phyloP scores from a whole-genome alignment of 2,113 vertebrate species.

The Engystomops pustulosus region DNA sequence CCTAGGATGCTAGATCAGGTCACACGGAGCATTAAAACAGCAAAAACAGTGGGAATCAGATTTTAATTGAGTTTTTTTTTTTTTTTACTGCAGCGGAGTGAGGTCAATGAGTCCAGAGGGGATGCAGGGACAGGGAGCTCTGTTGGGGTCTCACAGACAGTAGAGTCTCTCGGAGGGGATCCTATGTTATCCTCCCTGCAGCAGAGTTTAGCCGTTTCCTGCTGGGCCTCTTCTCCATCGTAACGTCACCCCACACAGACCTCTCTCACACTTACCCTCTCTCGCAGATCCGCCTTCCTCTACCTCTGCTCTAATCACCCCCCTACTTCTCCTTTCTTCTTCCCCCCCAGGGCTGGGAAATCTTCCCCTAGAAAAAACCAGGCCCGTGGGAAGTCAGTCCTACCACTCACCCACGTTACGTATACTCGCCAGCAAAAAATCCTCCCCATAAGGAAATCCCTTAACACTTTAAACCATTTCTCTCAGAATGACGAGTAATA shows the following conservation, averaged over 20 bases:
- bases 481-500: neutral
- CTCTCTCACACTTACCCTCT: conserved; percentile 46
- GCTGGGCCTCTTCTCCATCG: conserved; percentile 26
- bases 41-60: neutral
- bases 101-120: conserved; percentile 1
- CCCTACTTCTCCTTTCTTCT: conserved; percentile 13
- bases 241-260: conserved; percentile 36
- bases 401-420: conserved; percentile 52
- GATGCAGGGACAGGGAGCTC: conserved; percentile 23
- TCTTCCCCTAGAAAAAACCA: conserved; percentile 45
- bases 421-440: conserved; percentile 11
- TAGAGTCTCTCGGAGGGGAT: neutral
- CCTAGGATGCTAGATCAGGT: neutral
- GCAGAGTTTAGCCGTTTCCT: conserved; percentile 21
- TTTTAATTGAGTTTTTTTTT: neutral
- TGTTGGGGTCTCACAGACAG: conserved; percentile 19
- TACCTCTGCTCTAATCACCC: conserved; percentile 35
- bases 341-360: conserved; percentile 49
- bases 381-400: conserved; percentile 51
- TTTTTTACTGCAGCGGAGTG: neutral
- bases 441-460: conserved; percentile 40
- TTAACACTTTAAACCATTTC: conserved; percentile 40
- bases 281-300: conserved; percentile 22
- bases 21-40: neutral
- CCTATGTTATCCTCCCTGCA: neutral